phyloP scores from a whole-genome alignment of 2,888 invertebrate genomes.

The Geotrupes spiniger region DNA sequence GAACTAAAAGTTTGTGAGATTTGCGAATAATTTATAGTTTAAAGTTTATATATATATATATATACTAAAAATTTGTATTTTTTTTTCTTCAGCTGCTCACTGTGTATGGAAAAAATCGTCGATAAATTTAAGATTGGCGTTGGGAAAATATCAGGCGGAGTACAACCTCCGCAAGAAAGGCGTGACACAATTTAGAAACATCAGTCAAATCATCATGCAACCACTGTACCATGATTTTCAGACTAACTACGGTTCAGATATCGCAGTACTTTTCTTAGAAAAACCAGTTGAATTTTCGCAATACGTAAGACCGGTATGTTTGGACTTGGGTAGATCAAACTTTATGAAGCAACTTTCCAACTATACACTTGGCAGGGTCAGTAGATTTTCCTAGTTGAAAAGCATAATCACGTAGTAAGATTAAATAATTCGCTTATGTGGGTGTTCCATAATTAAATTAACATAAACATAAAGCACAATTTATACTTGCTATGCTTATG shows the following conservation, averaged over 20 bases:
- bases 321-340: conserved; percentile 47
- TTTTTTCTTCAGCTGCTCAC: conserved; percentile 46
- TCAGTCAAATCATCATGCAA: conserved; percentile 50
- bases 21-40: no score
- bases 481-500: no score
- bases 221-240: conserved; percentile 51
- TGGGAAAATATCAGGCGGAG: conserved; percentile 45
- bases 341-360: conserved; percentile 30
- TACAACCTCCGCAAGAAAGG: conserved; percentile 38
- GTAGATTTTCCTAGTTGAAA: no score
- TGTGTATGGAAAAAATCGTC: conserved; percentile 47
- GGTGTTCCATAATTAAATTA: no score
- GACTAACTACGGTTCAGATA: conserved; percentile 58
- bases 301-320: conserved; percentile 54
- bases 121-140: conserved; percentile 40
- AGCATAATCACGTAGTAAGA: no score
- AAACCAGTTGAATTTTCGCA: conserved; percentile 47
- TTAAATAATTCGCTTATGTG: no score
- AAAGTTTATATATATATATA: neutral
- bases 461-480: no score
- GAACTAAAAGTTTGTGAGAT: no score
- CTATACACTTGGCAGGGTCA: conserved; percentile 34
- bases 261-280: conserved; percentile 53
- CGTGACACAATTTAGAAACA: conserved; percentile 41
- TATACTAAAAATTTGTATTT: neutral